Evolutionary conservation across 2,113 vertebrate genomes (phyloP), one percentile per base, ranked within the genome.

Genomic region (Misgurnus mizolepis): DNA sequence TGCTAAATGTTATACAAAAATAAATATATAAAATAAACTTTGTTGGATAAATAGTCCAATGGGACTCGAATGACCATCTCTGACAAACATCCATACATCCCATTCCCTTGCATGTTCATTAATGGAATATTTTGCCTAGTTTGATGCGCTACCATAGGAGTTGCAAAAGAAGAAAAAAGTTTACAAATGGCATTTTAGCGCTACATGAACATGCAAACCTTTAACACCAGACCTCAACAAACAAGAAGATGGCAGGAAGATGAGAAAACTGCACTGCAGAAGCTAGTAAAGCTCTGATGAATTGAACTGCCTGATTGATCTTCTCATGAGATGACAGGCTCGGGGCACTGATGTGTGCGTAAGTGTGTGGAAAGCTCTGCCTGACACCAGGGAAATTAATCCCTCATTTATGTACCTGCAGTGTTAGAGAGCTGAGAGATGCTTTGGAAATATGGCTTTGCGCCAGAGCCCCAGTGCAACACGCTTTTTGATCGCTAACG

Each of bases 341-440:
- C 53, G n/a, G 79, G 27, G 41, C 50, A 55, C 67, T 17, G 50
- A 50, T 75, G 56, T 47, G 56, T 41, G 68, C 34, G 70, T 22
- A 53, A 11, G 41, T 50, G 71, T 40, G 27, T 74, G 62, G 60
- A 62, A 64, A 64, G 70, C 65, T 79, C 55, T 60, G 60, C 49
- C 65, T 76, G 77, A 83, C 78, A 65, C 65, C 66, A 41, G 41
- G 39, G 77, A 80, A 80, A 83, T 80, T 47, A 76, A 83, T 83
- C 40, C 49, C 82, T 83, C 82, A 66, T 80, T 83, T 83, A 80
- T 75, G 49, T 75, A 76, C 77, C 77, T 75, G 77, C 77, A 79
- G 69, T 47, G 82, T 69, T 61, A 82, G 70, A 47, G 69, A 69
- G 69, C 81, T 83, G 81, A 83, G 27, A 62, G 49, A 80, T 62